A percentile compares a stretch with the other conserved stretches of the same genome.
phyloP scores from a whole-genome alignment of 2,113 vertebrate genomes.

The Riparia riparia region DNA sequence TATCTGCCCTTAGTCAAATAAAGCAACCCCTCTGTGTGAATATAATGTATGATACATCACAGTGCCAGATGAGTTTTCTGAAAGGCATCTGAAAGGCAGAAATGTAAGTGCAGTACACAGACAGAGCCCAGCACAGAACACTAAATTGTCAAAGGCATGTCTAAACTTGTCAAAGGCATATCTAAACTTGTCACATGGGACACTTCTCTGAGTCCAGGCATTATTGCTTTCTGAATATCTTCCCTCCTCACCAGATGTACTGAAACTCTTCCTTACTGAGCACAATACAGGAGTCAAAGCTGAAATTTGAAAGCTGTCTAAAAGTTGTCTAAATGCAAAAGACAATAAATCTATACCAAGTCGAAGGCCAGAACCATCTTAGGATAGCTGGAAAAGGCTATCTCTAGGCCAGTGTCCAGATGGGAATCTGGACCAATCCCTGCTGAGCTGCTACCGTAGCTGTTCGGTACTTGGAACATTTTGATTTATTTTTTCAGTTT shows the following conservation, averaged over 20 bases:
- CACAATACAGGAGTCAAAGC: neutral
- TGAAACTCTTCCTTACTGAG: neutral
- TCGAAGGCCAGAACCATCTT: neutral
- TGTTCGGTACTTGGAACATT: neutral
- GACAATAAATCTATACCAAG: neutral
- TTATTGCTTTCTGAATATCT: neutral
- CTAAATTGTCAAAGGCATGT: neutral
- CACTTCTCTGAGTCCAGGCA: neutral
- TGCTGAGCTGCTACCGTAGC: neutral
- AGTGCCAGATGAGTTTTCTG: neutral
- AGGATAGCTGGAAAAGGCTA: neutral
- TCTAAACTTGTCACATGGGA: neutral
- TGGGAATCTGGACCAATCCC: neutral
- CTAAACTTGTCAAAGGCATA: neutral
- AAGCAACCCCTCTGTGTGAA: neutral
- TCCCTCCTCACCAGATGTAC: neutral
- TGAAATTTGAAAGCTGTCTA: neutral
- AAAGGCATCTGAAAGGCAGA: neutral
- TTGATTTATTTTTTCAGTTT: neutral
- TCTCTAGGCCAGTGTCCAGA: neutral
- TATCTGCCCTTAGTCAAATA: neutral
- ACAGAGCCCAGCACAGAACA: neutral
- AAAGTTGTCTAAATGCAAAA: constrained; percentile 13
- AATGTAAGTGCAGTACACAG: neutral
- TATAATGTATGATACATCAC: neutral